A percentile compares a stretch with the other conserved stretches of the same genome.
Evolutionary conservation across 1,140 invertebrate species (phyloP).

Genomic region (Trichomalopsis sarcophagae): DNA sequence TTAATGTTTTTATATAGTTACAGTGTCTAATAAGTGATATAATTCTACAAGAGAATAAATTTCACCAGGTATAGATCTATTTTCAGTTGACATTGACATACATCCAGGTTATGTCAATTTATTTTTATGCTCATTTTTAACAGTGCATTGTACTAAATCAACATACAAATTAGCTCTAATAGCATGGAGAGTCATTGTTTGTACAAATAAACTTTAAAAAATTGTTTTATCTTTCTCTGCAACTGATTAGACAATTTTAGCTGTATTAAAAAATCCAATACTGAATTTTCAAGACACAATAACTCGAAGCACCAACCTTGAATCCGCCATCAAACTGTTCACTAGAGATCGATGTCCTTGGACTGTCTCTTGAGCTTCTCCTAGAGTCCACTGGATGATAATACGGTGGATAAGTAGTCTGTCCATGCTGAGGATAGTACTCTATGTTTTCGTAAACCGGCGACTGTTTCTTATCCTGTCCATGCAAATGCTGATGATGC

Average conservation of each 20-base stretch:
- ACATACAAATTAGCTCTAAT: not conserved
- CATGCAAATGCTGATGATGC: slow-evolving; percentile 60
- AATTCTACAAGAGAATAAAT: not conserved
- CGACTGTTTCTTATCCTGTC: slow-evolving; percentile 65
- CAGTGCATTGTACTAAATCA: not conserved
- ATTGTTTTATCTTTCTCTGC: no score
- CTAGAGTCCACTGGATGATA: slow-evolving; percentile 76
- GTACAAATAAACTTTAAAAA: not conserved
- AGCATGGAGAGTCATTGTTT: not conserved
- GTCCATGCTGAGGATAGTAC: slow-evolving; percentile 78
- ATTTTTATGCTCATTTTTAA: not conserved
- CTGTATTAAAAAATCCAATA: no score
- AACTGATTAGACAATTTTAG: no score
- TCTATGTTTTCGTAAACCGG: slow-evolving; percentile 89
- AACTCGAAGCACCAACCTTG: slow-evolving; percentile 56
- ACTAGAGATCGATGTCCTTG: slow-evolving; percentile 70
- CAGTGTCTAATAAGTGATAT: not conserved
- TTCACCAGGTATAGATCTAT: not conserved
- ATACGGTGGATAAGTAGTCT: slow-evolving; percentile 77
- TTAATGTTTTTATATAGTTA: not conserved
- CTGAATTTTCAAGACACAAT: not conserved
- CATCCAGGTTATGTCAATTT: not conserved
- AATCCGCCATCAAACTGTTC: slow-evolving; percentile 77
- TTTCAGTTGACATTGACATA: slow-evolving; percentile 1
- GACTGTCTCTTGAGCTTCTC: slow-evolving; percentile 69